Evolutionary conservation across 2,113 vertebrate species (phyloP), one percentile per base, ranked within the genome.

Genomic region (Gobiocypris rarus): DNA sequence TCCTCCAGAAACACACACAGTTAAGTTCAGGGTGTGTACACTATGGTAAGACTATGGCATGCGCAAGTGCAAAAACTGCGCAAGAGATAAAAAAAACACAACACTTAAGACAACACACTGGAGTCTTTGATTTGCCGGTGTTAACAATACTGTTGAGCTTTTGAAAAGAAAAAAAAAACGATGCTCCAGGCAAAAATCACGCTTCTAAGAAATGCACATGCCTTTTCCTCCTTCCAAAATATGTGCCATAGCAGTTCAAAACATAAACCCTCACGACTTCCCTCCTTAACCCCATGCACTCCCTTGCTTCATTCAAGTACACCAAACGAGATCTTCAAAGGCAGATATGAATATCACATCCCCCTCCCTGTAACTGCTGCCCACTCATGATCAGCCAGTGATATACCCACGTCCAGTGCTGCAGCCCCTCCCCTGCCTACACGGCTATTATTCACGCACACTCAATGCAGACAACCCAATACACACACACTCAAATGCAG

Each of bases 291-390:
- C 34, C 24, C 31, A 38, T 19, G 15, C 28, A 43, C 31, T 58
- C 31, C 8, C 17, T 50, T n/a, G 38, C 26, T 52, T 65, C 63
- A 79, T 38, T 86, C 78, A 58, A 87, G 85, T 83, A 75, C 52
- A 43, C 26, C 63, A 26, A 84, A 81, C 58, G 19, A 31, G 41
- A 41, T 50, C 82, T 80, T 41, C 84, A 67, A 86, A 4, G 48
- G 87, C 85, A 89, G 76, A 87, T 87, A 87, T 87, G 85, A 82
- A 90, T 90, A 89, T 91, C 73, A 85, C 63, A 83, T 84, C 52
- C 17, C 76, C 85, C 17, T 89, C 82, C 83, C 86, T 81, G 86
- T 84, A 50, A 85, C 83, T 45, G 69, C 82, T 74, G 77, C 82
- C 89, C 84, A 88, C 88, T 85, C 81, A 89, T 84, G 89, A 81